These are phyloP conservation scores for Ditylenchus dipsaci DNA, from an alignment of 1,140 invertebrate species.

Conservation along the genomic window DNA sequence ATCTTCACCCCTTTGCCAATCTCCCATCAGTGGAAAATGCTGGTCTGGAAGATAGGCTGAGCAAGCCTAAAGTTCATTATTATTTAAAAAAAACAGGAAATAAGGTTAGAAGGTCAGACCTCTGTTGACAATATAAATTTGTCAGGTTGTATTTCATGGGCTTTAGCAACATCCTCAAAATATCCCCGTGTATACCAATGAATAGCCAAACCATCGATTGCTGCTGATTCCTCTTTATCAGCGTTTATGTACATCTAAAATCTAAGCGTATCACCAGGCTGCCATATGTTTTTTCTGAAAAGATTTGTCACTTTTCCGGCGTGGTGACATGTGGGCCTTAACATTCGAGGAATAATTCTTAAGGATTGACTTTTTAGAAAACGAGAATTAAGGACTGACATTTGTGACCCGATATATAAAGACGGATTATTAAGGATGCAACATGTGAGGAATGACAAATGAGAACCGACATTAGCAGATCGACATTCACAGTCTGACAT, in stretches of 20 bases:
- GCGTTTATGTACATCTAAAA: neutral
- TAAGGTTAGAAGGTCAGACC: constrained; percentile 62
- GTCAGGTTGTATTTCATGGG: constrained; percentile 66
- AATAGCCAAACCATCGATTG: constrained; percentile 72
- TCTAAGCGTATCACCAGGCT: too few species aligned
- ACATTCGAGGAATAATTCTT: too few species aligned
- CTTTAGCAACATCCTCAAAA: constrained; percentile 60
- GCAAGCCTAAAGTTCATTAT: constrained; percentile 20
- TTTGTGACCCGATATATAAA: too few species aligned
- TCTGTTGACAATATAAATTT: constrained; percentile 75
- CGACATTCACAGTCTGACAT: too few species aligned
- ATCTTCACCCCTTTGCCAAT: constrained; percentile 23
- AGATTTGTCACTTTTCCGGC: too few species aligned
- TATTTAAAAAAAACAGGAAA: neutral
- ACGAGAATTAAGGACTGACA: too few species aligned
- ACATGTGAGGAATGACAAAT: too few species aligned
- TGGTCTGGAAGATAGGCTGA: constrained; percentile 16
- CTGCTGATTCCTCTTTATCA: constrained; percentile 64
- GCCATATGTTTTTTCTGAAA: too few species aligned
- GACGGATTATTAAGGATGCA: too few species aligned
- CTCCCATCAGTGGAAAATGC: constrained; percentile 27
- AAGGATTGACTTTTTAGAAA: too few species aligned
- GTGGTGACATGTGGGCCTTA: too few species aligned
- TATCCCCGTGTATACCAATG: constrained; percentile 68
- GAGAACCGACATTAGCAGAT: too few species aligned